Conservation (phyloP, 2,113 vertebrate species). For the Noctilio leporinus region DNA sequence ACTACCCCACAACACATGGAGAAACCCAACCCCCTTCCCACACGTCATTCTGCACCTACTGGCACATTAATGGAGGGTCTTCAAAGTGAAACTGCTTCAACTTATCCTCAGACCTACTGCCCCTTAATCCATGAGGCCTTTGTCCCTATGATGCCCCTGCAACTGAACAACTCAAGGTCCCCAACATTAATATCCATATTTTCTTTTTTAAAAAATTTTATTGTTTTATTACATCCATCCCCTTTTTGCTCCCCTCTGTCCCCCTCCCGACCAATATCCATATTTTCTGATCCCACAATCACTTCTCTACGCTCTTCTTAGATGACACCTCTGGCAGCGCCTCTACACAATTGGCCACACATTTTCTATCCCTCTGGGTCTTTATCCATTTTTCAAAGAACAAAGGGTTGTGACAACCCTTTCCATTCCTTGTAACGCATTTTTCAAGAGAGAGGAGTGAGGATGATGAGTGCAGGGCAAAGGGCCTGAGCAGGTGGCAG, state of each 20-base stretch:
- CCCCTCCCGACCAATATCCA: too few relatives aligned
- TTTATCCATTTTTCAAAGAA: background rate
- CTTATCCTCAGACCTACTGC: background rate
- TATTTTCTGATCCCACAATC: background rate
- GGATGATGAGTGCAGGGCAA: too few relatives aligned
- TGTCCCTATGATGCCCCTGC: background rate
- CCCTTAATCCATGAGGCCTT: background rate
- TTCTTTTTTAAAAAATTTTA: too few relatives aligned
- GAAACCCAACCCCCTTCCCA: background rate
- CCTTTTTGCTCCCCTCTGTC: too few relatives aligned
- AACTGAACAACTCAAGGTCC: background rate
- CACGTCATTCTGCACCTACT: background rate
- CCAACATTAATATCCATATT: background rate
- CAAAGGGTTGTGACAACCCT: background rate
- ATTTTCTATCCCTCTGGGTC: background rate
- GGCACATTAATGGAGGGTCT: background rate
- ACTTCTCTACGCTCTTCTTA: background rate
- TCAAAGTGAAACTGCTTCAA: background rate
- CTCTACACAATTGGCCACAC: background rate
- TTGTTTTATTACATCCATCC: too few relatives aligned
- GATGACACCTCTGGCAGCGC: background rate
- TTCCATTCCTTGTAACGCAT: too few relatives aligned
- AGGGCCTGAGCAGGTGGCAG: too few relatives aligned
- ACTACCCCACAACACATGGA: too few relatives aligned
- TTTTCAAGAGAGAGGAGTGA: too few relatives aligned